Percentiles rank a stretch among this genome's conserved stretches.
Evolutionary conservation across 2,113 vertebrate species (phyloP).

Genomic region (Rhinolophus sinicus): DNA sequence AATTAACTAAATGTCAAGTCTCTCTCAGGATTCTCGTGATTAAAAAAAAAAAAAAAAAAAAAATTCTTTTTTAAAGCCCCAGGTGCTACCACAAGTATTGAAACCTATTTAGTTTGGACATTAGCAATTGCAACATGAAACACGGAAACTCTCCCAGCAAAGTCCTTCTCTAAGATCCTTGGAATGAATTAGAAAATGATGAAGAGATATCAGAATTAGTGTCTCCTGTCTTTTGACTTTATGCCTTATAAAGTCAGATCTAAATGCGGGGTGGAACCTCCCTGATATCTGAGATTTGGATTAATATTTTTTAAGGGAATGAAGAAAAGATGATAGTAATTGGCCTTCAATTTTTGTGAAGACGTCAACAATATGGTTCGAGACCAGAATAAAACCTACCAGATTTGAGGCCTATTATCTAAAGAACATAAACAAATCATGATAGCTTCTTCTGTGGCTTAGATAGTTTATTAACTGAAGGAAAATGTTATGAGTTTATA

Average conservation of each 20-base stretch:
- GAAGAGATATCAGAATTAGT: neutral
- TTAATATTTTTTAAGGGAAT: neutral
- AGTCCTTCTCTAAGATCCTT: neutral
- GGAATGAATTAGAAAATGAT: neutral
- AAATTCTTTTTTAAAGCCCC: neutral
- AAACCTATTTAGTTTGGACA: conserved; percentile 24
- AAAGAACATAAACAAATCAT: neutral
- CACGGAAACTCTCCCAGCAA: neutral
- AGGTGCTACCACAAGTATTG: neutral
- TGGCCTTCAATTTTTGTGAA: neutral
- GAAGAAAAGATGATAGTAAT: neutral
- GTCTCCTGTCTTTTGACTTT: neutral
- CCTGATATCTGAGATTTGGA: neutral
- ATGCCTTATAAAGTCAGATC: neutral
- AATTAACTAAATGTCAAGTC: conserved; percentile 55
- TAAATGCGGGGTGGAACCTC: neutral
- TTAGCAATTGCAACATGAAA: neutral
- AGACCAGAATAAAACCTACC: neutral
- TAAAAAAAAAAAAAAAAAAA: neutral
- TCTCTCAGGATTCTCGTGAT: conserved; percentile 1
- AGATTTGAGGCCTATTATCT: neutral
- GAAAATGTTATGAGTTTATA: conserved; percentile 15
- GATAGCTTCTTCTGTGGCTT: neutral
- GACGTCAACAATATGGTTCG: neutral
- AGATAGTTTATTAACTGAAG: neutral